Conservation (phyloP, 2,888 invertebrate genomes). For the Diarsia brunnea region DNA sequence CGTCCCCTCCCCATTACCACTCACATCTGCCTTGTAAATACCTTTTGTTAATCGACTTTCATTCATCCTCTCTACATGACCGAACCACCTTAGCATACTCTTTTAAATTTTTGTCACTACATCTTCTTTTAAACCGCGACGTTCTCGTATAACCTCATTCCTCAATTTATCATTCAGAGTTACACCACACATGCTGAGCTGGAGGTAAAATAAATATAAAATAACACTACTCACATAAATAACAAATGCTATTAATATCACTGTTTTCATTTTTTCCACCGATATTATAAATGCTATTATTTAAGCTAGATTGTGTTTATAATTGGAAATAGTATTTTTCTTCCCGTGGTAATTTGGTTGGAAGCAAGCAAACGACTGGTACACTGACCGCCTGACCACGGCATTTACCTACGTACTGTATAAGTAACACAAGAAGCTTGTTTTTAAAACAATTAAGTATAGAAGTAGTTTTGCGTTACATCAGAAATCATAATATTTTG, state of each 20-base stretch:
- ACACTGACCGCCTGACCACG: not conserved
- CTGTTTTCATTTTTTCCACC: constrained; percentile 32
- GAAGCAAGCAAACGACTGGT: constrained; percentile 7
- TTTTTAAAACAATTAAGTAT: constrained; percentile 41
- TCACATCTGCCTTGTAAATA: too few relatives aligned
- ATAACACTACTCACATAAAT: constrained; percentile 55
- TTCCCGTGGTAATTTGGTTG: not conserved
- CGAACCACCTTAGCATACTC: too few relatives aligned
- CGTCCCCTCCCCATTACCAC: too few relatives aligned
- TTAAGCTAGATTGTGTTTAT: not conserved
- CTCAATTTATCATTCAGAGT: too few relatives aligned
- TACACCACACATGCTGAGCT: too few relatives aligned
- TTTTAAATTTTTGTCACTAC: too few relatives aligned
- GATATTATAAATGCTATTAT: not conserved
- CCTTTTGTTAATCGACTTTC: too few relatives aligned
- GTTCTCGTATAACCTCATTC: too few relatives aligned
- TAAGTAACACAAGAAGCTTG: constrained; percentile 37
- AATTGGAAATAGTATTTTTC: not conserved
- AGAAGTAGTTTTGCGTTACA: constrained; percentile 24
- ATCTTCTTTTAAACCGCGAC: too few relatives aligned
- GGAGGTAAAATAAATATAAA: not conserved
- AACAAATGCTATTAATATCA: constrained; percentile 46
- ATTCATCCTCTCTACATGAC: too few relatives aligned
- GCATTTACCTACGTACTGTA: constrained; percentile 17
- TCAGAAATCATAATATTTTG: constrained; percentile 42